phyloP scores from a whole-genome alignment of 2,113 vertebrate genomes.

The Trogon surrucura region DNA sequence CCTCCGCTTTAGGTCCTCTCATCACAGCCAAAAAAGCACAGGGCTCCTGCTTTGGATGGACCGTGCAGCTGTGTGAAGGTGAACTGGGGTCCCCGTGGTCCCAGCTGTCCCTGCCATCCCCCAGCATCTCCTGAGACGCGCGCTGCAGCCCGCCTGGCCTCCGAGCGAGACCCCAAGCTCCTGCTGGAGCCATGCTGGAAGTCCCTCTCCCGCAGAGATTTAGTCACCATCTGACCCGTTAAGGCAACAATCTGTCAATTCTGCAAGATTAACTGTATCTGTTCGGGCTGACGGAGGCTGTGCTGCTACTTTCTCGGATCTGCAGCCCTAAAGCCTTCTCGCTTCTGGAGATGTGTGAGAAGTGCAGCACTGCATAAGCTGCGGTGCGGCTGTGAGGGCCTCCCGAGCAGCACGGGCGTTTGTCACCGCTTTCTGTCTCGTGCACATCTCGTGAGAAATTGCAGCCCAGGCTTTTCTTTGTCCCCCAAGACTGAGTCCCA shows the following conservation, averaged over 20 bases:
- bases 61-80: not conserved
- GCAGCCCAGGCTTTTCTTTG: not conserved
- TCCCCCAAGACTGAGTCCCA: not conserved
- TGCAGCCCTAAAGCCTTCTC: not conserved
- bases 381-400: not conserved
- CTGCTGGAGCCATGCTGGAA: not conserved
- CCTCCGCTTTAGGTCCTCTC: not conserved
- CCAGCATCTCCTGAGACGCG: rapidly evolving
- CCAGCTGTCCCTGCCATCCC: not conserved
- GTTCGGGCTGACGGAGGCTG: not conserved
- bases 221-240: slow-evolving; percentile 51
- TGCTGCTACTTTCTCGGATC: slow-evolving; percentile 3
- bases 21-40: not conserved
- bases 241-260: slow-evolving; percentile 34
- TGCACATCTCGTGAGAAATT: not conserved
- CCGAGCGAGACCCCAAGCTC: not conserved
- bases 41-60: not conserved
- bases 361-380: not conserved
- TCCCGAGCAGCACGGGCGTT: not conserved
- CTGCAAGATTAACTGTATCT: slow-evolving; percentile 2
- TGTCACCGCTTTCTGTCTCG: not conserved
- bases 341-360: not conserved
- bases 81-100: not conserved
- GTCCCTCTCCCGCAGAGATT: slow-evolving; percentile 24
- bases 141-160: not conserved